Conservation (phyloP, 2,797 vertebrate genomes). For the Falco naumanni region DNA sequence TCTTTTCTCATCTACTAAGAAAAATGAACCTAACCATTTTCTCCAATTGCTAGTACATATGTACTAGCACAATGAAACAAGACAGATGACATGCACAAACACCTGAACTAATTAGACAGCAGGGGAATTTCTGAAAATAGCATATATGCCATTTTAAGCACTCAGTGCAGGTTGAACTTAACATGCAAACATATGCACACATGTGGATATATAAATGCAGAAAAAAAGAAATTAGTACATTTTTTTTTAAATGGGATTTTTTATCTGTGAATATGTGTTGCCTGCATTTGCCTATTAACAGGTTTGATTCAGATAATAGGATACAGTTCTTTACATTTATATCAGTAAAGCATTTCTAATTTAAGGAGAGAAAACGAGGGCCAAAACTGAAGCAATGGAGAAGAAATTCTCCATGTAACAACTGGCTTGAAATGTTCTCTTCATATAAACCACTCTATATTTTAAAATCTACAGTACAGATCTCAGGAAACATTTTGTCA, state of each 20-base stretch:
- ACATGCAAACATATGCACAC: not conserved
- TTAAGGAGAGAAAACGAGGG: not conserved
- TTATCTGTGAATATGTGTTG: not conserved
- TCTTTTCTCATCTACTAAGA: not conserved
- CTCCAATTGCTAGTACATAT: not conserved
- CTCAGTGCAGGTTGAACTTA: not conserved
- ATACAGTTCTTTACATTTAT: not conserved
- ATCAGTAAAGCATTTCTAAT: not conserved
- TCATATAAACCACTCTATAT: not conserved
- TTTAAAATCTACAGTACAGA: not conserved
- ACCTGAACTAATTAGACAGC: not conserved
- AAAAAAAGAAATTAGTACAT: not conserved
- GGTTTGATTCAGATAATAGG: not conserved
- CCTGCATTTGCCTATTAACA: not conserved
- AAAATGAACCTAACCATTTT: not conserved
- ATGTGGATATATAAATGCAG: accelerated
- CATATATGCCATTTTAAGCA: not conserved
- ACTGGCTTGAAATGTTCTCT: not conserved
- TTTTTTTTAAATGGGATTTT: not conserved
- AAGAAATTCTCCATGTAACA: not conserved
- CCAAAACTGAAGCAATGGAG: not conserved
- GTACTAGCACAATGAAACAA: not conserved
- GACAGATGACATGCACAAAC: not conserved
- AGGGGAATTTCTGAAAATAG: not conserved
- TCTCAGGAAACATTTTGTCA: not conserved